Conservation (phyloP, 2,888 invertebrate species). For the Archips crataeganus region DNA sequence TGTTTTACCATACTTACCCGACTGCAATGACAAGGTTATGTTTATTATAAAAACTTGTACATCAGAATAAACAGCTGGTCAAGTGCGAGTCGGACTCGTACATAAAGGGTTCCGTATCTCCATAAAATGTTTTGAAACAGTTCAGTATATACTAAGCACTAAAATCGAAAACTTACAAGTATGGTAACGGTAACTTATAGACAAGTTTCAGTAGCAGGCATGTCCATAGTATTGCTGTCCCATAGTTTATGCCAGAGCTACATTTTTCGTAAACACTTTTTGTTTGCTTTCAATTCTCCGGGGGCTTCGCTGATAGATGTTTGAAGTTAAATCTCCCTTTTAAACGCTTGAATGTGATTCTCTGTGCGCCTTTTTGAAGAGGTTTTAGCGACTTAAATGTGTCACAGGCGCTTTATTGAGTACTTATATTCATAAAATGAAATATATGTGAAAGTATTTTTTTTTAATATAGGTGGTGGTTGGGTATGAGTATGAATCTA, state of each 20-base stretch:
- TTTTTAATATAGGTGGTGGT: background rate
- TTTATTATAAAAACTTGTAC: too few species aligned
- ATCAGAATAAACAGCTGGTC: too few species aligned
- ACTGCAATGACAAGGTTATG: too few species aligned
- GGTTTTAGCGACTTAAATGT: constrained; percentile 66
- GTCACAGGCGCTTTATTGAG: constrained; percentile 50
- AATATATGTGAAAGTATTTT: constrained; percentile 1
- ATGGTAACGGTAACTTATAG: too few species aligned
- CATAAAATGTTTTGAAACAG: too few species aligned
- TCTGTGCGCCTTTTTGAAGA: constrained; percentile 70
- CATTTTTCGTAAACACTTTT: constrained; percentile 76
- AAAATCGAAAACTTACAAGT: too few species aligned
- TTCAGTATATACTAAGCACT: too few species aligned
- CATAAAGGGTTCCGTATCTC: too few species aligned
- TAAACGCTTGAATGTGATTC: constrained; percentile 80
- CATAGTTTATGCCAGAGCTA: constrained; percentile 69
- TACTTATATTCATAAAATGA: constrained; percentile 35
- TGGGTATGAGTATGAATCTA: background rate
- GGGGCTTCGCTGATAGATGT: constrained; percentile 72
- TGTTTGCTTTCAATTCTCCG: constrained; percentile 82
- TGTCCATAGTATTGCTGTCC: background rate
- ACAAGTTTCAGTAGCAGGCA: background rate
- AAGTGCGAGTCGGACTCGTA: too few species aligned
- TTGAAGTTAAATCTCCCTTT: constrained; percentile 84
- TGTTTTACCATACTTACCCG: too few species aligned